Evolutionary conservation across 2,888 invertebrate species (phyloP).

Genomic region (Dorcus parallelipipedus): DNA sequence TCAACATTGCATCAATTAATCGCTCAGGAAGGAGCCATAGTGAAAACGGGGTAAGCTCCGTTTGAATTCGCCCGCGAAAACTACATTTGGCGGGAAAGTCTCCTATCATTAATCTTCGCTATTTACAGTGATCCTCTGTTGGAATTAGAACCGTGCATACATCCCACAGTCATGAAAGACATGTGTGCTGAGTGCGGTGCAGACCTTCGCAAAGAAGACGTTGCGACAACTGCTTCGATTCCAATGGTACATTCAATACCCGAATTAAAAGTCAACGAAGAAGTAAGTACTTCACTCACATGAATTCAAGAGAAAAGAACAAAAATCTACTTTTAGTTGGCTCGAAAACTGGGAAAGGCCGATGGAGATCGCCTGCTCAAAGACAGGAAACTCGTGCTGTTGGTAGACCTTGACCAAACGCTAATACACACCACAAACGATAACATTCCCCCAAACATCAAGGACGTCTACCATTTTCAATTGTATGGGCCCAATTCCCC

Average conservation of each 20-base stretch:
- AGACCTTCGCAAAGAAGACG: conserved; percentile 77
- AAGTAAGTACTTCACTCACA: conserved; percentile 48
- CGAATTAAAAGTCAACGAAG: conserved; percentile 84
- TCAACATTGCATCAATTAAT: conserved; percentile 77
- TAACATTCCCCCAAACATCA: conserved; percentile 84
- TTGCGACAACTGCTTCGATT: conserved; percentile 71
- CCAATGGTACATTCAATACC: conserved; percentile 98
- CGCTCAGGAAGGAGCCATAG: conserved; percentile 76
- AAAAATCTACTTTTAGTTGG: conserved; percentile 58
- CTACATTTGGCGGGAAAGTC: conserved; percentile 20
- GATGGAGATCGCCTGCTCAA: conserved; percentile 84
- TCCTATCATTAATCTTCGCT: neutral
- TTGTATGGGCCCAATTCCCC: conserved; percentile 76
- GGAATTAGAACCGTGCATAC: conserved; percentile 78
- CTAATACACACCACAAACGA: conserved; percentile 98
- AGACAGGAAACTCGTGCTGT: conserved; percentile 83
- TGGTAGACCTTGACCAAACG: conserved; percentile 99
- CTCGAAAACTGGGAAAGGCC: conserved; percentile 84
- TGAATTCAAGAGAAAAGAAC: neutral
- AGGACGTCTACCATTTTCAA: conserved; percentile 93
- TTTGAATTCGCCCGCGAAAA: conserved; percentile 26
- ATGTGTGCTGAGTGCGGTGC: conserved; percentile 98
- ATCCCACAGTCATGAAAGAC: conserved; percentile 96
- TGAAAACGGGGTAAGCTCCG: conserved; percentile 74
- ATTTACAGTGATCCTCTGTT: conserved; percentile 59